Base-by-base conservation (phyloP, 2,888 invertebrate genomes). In the Eupithecia tripunctaria region DNA sequence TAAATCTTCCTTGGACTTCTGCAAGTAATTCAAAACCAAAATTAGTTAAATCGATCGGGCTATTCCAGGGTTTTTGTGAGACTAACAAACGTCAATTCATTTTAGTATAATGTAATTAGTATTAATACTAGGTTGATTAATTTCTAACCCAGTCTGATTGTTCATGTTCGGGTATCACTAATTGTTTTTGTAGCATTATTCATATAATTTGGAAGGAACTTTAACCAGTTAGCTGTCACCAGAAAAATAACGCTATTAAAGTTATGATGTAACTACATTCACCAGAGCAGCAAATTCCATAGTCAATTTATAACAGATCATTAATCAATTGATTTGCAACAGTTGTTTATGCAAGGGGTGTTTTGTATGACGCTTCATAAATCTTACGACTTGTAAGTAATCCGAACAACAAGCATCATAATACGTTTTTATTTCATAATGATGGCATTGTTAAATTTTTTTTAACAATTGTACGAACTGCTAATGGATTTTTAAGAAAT, bases 281-380 rank as follows among this genome's bases (percentile, higher is more conserved):
- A 62, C 8, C 62, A 62, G 62, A 62, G 62, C 36, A 62, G 36
- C 62, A 32, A 62, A 38, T 38, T 38, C 38, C 38, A 64, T 38
- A 38, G 21, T 64, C 43, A 8, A 60, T 68, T 38, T 65, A 47
- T 36, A 65, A 21, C 38, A 41, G 8, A 71, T 74, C 74, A 68
- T 74, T 71, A 71, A 71, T 71, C 71, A 71, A 51, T 51, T 68
- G 60, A 62, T 68, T 74, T 65, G 68, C 25, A 71, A 74, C 66
- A 68, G 74, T 68, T 66, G 71, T 73, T 74, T 71, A 68, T 56
- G 60, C 60, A 71, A 71, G 74, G 71, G 71, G 65, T 68, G 65
- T 71, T 70, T 63, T 68, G 62, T 70, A 47, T 51, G 51, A 73
- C 21, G 47, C 68, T 71, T 74, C 65, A 67, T 73, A 43, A 68